Evolutionary conservation across 2,113 vertebrate species (phyloP), one percentile per base, ranked within the genome.

Genomic region (Amblyopsis rosae): DNA sequence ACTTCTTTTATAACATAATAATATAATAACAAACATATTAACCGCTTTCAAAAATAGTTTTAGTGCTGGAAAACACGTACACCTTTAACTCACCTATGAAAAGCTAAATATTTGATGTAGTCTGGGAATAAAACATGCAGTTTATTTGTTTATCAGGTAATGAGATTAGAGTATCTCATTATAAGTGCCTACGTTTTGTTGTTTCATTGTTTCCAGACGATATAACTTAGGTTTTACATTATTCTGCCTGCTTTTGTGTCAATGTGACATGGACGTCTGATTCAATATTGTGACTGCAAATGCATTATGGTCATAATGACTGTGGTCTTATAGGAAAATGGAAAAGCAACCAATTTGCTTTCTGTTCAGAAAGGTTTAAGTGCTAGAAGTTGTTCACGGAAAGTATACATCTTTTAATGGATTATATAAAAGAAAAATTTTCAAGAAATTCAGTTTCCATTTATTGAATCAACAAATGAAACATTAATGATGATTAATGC

Each of bases 241-340:
- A 68, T 64, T 77, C 70, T 67, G 48, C 81, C 79, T 77, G 79
- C 70, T 78, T 84, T 79, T 69, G 66, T 80, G 81, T 73, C 71
- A 82, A 76, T 51, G 13, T 77, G n/a, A 67, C 1, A 0, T 26
- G 41, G 67, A 63, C 41, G 41, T 53, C 67, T 76, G 76, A 83
- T 83, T 77, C 77, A 41, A 41, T 41, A 7, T 41, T 41, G 4
- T 41, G 35, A 41, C 7, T 41, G 35, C 60, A 59, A 75, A 76
- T 82, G 77, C n/a, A 47, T 17, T 76, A 62, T 68, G 61, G 69
- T 69, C 70, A 85, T 86, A 86, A 86, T 86, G 83, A 77, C 78
- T 72, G 68, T 61, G 67, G 57, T 73, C 57, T 77, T 72, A 19
- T 9, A 49, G 64, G 64, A 78, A 73, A 69, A 63, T 76, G 67